These are phyloP conservation scores for Venturia canescens DNA, from an alignment of 1,140 invertebrate species.

Conservation along the genomic window DNA sequence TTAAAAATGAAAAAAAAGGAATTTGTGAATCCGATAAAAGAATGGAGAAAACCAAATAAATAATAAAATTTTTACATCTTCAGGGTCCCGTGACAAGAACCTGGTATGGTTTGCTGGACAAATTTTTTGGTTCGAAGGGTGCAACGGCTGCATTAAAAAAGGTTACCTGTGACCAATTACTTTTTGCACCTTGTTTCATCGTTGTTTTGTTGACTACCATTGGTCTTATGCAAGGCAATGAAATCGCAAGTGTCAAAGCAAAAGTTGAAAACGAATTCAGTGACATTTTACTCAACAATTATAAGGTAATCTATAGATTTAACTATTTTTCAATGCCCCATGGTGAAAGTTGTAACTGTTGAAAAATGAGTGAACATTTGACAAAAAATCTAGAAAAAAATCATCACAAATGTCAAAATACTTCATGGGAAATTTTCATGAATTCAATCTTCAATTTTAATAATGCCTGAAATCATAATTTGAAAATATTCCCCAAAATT, in stretches of 20 bases:
- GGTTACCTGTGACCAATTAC: constrained; percentile 85
- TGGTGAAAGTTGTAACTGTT: constrained; percentile 5
- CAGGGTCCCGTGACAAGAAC: constrained; percentile 84
- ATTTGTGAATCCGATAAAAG: too few relatives aligned
- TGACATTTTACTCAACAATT: constrained; percentile 85
- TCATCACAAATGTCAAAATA: too few relatives aligned
- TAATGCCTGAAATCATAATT: too few relatives aligned
- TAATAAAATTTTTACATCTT: constrained; percentile 53
- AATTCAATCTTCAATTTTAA: too few relatives aligned
- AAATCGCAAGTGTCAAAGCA: constrained; percentile 76
- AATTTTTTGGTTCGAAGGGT: constrained; percentile 77
- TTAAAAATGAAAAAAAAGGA: constrained; percentile 31
- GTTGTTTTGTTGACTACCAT: constrained; percentile 78
- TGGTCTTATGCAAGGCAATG: constrained; percentile 80
- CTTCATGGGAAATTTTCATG: too few relatives aligned
- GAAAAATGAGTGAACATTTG: background rate
- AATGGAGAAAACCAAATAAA: too few relatives aligned
- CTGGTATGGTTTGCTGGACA: constrained; percentile 85
- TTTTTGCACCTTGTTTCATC: constrained; percentile 84
- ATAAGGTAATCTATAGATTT: constrained; percentile 80
- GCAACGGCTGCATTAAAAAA: constrained; percentile 81
- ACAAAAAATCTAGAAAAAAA: too few relatives aligned
- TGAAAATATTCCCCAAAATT: too few relatives aligned
- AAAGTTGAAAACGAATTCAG: constrained; percentile 81
- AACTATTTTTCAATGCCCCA: too few relatives aligned